These are phyloP conservation scores for Daboia siamensis DNA, from an alignment of 2,113 vertebrate genomes.

Conservation along the genomic window DNA sequence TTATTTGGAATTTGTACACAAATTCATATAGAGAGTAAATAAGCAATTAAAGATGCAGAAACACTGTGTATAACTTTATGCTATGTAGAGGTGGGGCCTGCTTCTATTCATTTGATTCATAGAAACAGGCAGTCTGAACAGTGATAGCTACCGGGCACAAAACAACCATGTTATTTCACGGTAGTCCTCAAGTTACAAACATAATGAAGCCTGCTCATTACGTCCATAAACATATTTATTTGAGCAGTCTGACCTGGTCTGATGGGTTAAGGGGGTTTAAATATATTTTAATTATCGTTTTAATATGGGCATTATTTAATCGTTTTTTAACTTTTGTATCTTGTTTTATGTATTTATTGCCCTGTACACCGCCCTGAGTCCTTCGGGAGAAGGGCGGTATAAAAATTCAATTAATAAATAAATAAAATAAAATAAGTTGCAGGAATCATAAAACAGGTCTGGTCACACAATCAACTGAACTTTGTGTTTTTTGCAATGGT, in stretches of 20 bases:
- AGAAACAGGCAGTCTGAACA: neutral
- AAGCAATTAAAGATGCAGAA: neutral
- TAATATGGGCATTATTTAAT: no score
- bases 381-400: no score
- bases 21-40: neutral
- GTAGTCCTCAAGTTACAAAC: neutral
- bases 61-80: neutral
- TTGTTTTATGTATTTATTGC: no score
- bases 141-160: neutral
- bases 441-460: neutral
- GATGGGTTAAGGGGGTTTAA: no score
- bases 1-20: neutral
- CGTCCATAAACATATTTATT: no score
- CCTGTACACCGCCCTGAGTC: no score
- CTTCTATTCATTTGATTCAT: neutral
- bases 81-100: neutral
- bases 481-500: neutral
- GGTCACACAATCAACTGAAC: neutral
- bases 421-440: no score
- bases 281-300: no score
- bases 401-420: no score
- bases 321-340: no score
- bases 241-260: no score
- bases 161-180: neutral
- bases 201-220: neutral